Evolutionary conservation across 2,888 invertebrate genomes (phyloP).

Genomic region (Odontocolon sp.): DNA sequence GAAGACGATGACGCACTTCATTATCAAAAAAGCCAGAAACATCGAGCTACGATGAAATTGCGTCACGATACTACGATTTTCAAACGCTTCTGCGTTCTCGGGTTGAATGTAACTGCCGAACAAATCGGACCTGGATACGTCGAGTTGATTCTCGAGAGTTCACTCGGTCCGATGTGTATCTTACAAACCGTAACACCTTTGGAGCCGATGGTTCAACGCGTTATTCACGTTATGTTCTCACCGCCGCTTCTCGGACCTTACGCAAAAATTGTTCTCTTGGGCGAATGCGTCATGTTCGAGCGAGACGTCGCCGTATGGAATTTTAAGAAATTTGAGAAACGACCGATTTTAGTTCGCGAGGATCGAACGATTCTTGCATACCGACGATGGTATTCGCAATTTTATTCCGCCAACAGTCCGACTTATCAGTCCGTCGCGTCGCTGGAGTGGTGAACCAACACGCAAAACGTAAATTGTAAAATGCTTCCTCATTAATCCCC

Average conservation of each 20-base stretch:
- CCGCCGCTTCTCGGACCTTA: conserved; percentile 84
- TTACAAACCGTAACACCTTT: conserved; percentile 91
- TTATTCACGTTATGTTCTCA: conserved; percentile 90
- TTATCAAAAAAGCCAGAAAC: conserved; percentile 81
- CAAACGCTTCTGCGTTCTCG: conserved; percentile 83
- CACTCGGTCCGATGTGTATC: conserved; percentile 85
- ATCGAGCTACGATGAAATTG: conserved; percentile 85
- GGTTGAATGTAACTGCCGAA: conserved; percentile 84
- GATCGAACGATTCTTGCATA: conserved; percentile 89
- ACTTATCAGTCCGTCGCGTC: conserved; percentile 76
- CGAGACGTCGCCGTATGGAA: conserved; percentile 94
- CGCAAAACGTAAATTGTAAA: neutral
- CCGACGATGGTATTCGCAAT: conserved; percentile 92
- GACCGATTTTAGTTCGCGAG: conserved; percentile 88
- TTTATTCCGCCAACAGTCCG: conserved; percentile 89
- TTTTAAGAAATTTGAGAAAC: conserved; percentile 88
- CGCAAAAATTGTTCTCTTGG: conserved; percentile 85
- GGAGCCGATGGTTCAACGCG: conserved; percentile 88
- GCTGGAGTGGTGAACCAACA: conserved; percentile 72
- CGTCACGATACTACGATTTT: conserved; percentile 85
- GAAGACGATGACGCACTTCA: neutral
- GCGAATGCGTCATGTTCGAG: conserved; percentile 89
- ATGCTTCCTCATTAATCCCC: neutral
- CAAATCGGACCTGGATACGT: conserved; percentile 91
- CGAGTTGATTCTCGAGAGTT: conserved; percentile 84